phyloP scores from a whole-genome alignment of 2,113 vertebrate genomes.

The Furnarius figulus region DNA sequence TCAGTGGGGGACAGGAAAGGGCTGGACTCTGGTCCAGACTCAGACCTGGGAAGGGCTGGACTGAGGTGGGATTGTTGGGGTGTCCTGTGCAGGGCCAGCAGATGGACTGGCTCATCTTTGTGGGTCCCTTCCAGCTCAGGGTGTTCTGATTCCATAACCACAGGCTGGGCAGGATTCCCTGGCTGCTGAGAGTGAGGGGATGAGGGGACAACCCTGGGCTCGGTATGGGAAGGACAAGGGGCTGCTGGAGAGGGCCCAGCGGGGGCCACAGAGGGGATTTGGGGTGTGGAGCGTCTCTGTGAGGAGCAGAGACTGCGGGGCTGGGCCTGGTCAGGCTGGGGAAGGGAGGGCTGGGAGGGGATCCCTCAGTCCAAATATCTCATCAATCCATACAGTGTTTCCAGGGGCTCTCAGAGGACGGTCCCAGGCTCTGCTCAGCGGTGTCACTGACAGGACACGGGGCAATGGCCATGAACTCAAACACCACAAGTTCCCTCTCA shows the following conservation, averaged over 20 bases:
- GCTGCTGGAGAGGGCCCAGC: neutral
- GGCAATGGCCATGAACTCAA: neutral
- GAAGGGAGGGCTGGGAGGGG: neutral
- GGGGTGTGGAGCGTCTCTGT: neutral
- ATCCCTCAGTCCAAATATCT: too few species aligned
- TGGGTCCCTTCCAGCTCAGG: too few species aligned
- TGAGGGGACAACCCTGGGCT: too few species aligned
- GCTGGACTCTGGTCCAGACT: neutral
- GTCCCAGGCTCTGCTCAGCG: neutral
- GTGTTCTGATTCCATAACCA: too few species aligned
- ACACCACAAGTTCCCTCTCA: neutral
- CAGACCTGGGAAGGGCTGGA: neutral
- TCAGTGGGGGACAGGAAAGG: neutral
- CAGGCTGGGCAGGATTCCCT: too few species aligned
- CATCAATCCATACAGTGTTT: neutral
- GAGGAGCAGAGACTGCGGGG: neutral
- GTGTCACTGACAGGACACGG: neutral
- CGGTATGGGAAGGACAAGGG: neutral
- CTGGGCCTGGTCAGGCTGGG: neutral
- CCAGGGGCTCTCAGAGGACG: neutral
- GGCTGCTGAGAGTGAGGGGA: too few species aligned
- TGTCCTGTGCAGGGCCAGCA: too few species aligned
- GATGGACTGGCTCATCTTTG: too few species aligned
- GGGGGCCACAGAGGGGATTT: neutral
- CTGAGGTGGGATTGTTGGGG: neutral